Conservation (phyloP, 1,140 invertebrate genomes). For the Holcopasites calliopsidis region DNA sequence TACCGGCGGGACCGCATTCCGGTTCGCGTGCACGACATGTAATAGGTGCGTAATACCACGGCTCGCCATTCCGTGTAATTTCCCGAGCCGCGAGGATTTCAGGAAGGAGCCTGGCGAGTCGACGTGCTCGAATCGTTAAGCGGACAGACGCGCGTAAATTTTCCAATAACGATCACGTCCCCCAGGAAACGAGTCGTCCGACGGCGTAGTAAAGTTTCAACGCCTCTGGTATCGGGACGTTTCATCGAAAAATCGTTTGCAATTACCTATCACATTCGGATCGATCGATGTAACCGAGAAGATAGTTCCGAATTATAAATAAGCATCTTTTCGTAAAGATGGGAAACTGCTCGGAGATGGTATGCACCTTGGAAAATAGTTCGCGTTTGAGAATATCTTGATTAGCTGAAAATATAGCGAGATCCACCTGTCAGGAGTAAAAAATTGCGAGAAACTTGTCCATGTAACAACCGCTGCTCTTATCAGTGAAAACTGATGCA, state of each 20-base stretch:
- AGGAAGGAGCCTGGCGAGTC: slow-evolving; percentile 24
- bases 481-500: too few species aligned
- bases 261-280: not conserved
- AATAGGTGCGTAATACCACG: slow-evolving; percentile 52
- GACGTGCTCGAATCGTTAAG: slow-evolving; percentile 33
- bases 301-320: too few species aligned
- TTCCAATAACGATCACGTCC: slow-evolving; percentile 37
- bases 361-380: too few species aligned
- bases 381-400: not conserved
- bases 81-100: slow-evolving; percentile 28
- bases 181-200: not conserved
- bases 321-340: too few species aligned
- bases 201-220: slow-evolving; percentile 7
- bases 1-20: slow-evolving; percentile 47
- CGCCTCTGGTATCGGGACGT: not conserved
- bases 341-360: too few species aligned
- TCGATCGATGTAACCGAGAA: not conserved
- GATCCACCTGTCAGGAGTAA: too few species aligned
- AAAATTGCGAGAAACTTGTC: slow-evolving; percentile 13
- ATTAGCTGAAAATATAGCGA: not conserved
- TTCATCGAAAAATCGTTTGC: slow-evolving; percentile 13
- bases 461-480: not conserved
- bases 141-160: slow-evolving; percentile 25
- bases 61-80: slow-evolving; percentile 36
- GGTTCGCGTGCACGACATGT: slow-evolving; percentile 34